A percentile compares a stretch with the other conserved stretches of the same genome.
Evolutionary conservation across 2,888 invertebrate species (phyloP).

Genomic region (Notodonta ziczac): DNA sequence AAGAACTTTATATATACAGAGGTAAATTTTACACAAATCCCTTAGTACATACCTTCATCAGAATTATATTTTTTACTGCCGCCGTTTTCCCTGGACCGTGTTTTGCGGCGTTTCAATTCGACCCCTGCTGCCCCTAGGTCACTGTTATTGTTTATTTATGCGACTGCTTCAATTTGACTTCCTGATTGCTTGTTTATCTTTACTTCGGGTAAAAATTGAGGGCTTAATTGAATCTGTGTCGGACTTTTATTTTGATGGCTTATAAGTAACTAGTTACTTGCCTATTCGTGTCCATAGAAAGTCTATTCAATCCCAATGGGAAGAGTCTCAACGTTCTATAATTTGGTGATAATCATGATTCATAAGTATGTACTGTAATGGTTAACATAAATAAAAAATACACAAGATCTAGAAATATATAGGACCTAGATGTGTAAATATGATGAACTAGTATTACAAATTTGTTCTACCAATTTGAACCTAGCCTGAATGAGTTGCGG

Average conservation of each 20-base stretch:
- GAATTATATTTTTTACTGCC: constrained; percentile 31
- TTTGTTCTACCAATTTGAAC: no score
- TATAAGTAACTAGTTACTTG: no score
- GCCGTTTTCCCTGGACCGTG: constrained; percentile 32
- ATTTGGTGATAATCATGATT: no score
- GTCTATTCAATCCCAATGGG: no score
- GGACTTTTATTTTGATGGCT: neutral
- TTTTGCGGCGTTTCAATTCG: constrained; percentile 42
- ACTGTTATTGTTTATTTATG: constrained; percentile 50
- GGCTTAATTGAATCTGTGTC: constrained; percentile 15
- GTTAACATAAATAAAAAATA: no score
- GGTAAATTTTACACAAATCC: neutral
- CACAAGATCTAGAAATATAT: no score
- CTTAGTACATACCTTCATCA: neutral
- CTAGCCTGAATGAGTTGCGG: constrained; percentile 6
- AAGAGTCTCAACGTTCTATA: no score
- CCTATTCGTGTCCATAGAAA: no score
- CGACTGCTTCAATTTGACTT: constrained; percentile 47
- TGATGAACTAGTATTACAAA: no score
- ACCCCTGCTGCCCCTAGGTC: constrained; percentile 31
- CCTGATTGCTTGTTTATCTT: constrained; percentile 33
- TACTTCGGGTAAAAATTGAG: constrained; percentile 23
- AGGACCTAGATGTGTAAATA: no score
- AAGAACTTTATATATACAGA: neutral
- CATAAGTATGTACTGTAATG: no score